A percentile compares a stretch with the other conserved stretches of the same genome.
Conservation (phyloP, 1,140 invertebrate genomes). For the Drosophila gunungcola region DNA sequence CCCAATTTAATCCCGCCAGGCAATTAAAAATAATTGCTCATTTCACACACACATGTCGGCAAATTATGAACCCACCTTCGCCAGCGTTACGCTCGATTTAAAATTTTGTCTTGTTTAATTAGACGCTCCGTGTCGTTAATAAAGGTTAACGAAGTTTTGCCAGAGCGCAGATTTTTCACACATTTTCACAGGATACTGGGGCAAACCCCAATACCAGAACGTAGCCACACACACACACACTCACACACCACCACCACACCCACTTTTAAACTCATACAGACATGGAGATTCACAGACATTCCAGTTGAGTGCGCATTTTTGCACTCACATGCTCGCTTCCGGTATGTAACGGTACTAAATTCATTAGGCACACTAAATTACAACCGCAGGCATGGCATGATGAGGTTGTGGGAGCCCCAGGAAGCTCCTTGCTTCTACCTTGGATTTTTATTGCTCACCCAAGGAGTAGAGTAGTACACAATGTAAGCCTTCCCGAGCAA, state of each 20-base stretch:
- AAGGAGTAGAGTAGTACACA: constrained; percentile 42
- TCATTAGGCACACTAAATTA: constrained; percentile 83
- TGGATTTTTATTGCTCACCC: constrained; percentile 45
- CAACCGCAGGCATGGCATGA: constrained; percentile 69
- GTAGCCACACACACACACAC: constrained; percentile 12
- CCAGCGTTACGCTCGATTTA: constrained; percentile 37
- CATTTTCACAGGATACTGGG: constrained; percentile 37
- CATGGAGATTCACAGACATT: constrained; percentile 51
- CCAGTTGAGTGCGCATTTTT: constrained; percentile 76
- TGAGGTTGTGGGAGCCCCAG: constrained; percentile 28
- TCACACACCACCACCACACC: too few relatives aligned
- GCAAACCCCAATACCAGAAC: constrained; percentile 18
- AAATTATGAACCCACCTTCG: constrained; percentile 60
- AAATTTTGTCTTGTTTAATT: constrained; percentile 73
- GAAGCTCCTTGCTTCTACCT: constrained; percentile 25
- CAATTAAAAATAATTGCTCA: constrained; percentile 79
- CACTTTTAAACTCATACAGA: neutral
- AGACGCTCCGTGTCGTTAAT: constrained; percentile 72
- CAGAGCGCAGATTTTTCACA: constrained; percentile 77
- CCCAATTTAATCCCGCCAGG: constrained; percentile 57
- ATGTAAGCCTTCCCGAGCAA: constrained; percentile 36
- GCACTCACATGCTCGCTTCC: constrained; percentile 75
- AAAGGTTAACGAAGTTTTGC: constrained; percentile 79
- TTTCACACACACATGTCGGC: constrained; percentile 48
- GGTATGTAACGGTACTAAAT: constrained; percentile 82